Evolutionary conservation across 2,113 vertebrate genomes (phyloP), one percentile per base, ranked within the genome.

Genomic region (Cottus gobio): DNA sequence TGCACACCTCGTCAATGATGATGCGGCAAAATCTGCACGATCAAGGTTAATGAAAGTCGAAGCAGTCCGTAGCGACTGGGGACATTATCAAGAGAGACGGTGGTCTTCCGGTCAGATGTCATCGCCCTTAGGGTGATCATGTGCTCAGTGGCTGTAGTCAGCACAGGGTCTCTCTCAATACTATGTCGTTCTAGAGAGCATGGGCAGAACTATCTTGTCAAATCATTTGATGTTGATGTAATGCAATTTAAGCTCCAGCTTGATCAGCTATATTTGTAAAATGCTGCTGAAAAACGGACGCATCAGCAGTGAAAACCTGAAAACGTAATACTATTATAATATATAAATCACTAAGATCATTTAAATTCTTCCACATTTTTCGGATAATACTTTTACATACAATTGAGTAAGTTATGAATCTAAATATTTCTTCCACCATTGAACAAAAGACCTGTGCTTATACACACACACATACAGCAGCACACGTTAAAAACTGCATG

Each of bases 21-120:
- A 88, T 28, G 46, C 86, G 80, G 87, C 75, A 83, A 58, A 85
- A 77, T 11, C 63, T 58, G 52, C 37, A 24, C 3, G 2, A 79
- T 87, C 68, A 90, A 92, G 85, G 89, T 89, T 80, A 89, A 89
- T 82, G 81, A 92, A 90, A 86, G 90, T 87, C 73, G 20, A 77
- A 83, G 77, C 44, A 28, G 71, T 56, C 37, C 44, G n/a, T 28
- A 10, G 83, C 26, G n/a, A 15, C 60, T 7, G 20, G 28, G 56
- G 28, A 44, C 50, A 67, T 57, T 37, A 86, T 86, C 77, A 63
- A 56, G 36, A 39, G 70, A 82, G 71, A 85, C 10, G 34, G 26
- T 30, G 26, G 48, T 62, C 64, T 48, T 76, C 39, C 31, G 60
- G 77, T 71, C 60, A 22, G 62, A 79, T 74, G 82, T 52, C 67